phyloP scores from a whole-genome alignment of 2,888 invertebrate genomes.

The Gymnoscelis rufifasciata region DNA sequence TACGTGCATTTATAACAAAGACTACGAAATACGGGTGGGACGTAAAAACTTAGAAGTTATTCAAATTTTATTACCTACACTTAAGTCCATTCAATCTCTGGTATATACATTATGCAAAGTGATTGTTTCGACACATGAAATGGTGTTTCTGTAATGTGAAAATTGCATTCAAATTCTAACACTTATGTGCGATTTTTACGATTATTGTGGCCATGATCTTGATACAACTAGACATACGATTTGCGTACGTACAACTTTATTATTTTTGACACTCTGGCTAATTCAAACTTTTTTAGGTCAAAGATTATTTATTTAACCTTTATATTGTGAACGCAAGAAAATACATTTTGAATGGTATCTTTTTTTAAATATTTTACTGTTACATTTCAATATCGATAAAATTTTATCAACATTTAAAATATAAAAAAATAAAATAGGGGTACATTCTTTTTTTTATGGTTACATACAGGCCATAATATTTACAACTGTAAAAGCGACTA shows the following conservation, averaged over 20 bases:
- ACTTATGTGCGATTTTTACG: constrained; percentile 23
- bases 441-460: no score
- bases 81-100: constrained; percentile 25
- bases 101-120: constrained; percentile 37
- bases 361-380: no score
- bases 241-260: constrained; percentile 28
- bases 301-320: no score
- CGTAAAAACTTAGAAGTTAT: constrained; percentile 22
- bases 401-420: constrained; percentile 5
- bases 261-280: constrained; percentile 6
- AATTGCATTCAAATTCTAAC: constrained; percentile 25
- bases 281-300: not conserved
- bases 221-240: constrained; percentile 21
- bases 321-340: no score
- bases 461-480: no score
- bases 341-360: no score
- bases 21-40: constrained; percentile 10
- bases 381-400: constrained; percentile 20
- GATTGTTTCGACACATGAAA: constrained; percentile 30
- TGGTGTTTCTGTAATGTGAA: constrained; percentile 22
- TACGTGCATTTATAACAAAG: constrained; percentile 16
- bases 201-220: constrained; percentile 30
- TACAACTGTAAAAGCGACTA: not conserved
- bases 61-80: constrained; percentile 32
- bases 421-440: no score